Base-by-base conservation (phyloP, 2,888 invertebrate genomes). In the Proisotoma minuta region DNA sequence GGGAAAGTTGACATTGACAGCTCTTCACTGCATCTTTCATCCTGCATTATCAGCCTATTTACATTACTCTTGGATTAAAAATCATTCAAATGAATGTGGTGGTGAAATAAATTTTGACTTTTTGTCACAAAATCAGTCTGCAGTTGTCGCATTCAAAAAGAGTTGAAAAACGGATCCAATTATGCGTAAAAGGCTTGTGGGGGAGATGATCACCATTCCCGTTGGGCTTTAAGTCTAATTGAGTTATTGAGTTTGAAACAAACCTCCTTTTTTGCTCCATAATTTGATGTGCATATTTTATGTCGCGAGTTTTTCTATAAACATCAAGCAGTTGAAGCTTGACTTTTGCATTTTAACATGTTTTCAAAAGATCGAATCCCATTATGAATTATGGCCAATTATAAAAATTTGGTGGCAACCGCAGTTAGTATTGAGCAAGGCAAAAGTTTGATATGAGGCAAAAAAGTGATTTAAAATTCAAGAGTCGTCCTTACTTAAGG, bases 381-480 rank as follows among this genome's bases (percentile, higher is more conserved):
- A n/a, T n/a, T n/a, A n/a, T n/a, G n/a, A n/a, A n/a, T n/a, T n/a
- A n/a, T n/a, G n/a, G n/a, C n/a, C n/a, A n/a, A n/a, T n/a, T n/a
- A n/a, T n/a, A n/a, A n/a, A n/a, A n/a, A n/a, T n/a, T n/a, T n/a
- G n/a, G n/a, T n/a, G n/a, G n/a, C n/a, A 43, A 43, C 43, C 43
- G 43, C 43, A 43, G 20, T 5, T 43, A 15, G 34, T 34, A 24
- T 49, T 49, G 49, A 12, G 23, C 49, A 49, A 49, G 49, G 22
- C 49, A 20, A 22, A 49, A 4, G 3, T 4, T 34, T 12, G 28
- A n/a, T 15, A 27, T 40, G 26, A 39, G 34, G 51, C 53, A 65
- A 65, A 61, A 58, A 59, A 52, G 59, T 62, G 34, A 57, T 62
- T 65, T 63, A 52, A 49, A 26, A 66, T 66, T 66, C 66, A 62